Percentiles rank a stretch among this genome's conserved stretches.
Conservation (phyloP, 2,888 invertebrate species). For the Caenorhabditis doughertyi region DNA sequence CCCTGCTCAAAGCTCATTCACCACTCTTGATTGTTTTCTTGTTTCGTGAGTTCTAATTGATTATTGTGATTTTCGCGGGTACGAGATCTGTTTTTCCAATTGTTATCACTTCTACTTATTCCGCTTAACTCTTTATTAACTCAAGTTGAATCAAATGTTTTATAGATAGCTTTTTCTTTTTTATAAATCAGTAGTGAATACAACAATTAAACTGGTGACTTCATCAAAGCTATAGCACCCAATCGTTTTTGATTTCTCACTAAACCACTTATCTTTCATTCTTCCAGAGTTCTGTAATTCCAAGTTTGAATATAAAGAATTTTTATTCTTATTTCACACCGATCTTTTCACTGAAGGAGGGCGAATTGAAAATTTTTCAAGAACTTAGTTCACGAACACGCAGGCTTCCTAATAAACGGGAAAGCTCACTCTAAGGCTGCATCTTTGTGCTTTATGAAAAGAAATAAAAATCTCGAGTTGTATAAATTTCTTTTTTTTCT, state of each 20-base stretch:
- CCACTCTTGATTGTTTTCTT: slow-evolving; percentile 5
- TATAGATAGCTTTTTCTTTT: slow-evolving; percentile 27
- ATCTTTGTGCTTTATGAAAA: too few relatives aligned
- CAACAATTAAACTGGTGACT: slow-evolving; percentile 41
- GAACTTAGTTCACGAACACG: too few relatives aligned
- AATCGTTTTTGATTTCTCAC: slow-evolving; percentile 5
- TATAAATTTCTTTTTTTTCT: too few relatives aligned
- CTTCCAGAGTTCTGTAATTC: slow-evolving; percentile 16
- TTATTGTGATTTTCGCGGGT: slow-evolving; percentile 56
- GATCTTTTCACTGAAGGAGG: too few relatives aligned
- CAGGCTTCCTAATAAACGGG: too few relatives aligned
- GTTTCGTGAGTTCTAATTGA: slow-evolving; percentile 46
- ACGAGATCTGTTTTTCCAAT: slow-evolving; percentile 53
- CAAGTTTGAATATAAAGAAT: slow-evolving; percentile 8
- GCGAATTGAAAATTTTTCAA: too few relatives aligned
- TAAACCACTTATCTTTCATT: slow-evolving; percentile 47
- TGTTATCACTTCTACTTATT: slow-evolving; percentile 26
- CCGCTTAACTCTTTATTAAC: neutral
- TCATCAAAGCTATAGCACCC: slow-evolving; percentile 25
- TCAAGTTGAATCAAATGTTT: neutral
- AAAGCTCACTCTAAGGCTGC: too few relatives aligned
- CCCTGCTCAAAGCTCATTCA: slow-evolving; percentile 32
- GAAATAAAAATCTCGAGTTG: too few relatives aligned
- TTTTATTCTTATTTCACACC: neutral
- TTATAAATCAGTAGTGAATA: slow-evolving; percentile 21